These are phyloP conservation scores for Lethocerus indicus DNA, from an alignment of 1,140 invertebrate genomes.

Conservation along the genomic window DNA sequence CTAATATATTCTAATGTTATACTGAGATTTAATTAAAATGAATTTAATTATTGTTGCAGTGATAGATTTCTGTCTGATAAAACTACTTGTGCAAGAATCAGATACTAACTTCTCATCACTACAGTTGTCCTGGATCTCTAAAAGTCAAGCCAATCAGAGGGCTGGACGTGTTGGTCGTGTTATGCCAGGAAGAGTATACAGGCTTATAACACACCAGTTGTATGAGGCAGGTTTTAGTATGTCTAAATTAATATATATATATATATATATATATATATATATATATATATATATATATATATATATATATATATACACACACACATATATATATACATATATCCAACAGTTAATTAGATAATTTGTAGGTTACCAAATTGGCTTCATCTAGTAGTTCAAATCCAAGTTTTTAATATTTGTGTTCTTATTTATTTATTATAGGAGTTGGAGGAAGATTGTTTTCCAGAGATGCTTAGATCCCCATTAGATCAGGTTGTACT, in stretches of 20 bases:
- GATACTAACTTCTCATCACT: slow-evolving; percentile 64
- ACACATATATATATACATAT: too few relatives aligned
- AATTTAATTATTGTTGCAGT: slow-evolving; percentile 38
- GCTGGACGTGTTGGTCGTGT: slow-evolving; percentile 80
- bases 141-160: slow-evolving; percentile 75
- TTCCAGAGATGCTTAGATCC: slow-evolving; percentile 63
- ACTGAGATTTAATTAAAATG: too few relatives aligned
- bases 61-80: slow-evolving; percentile 90
- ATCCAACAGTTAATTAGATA: too few relatives aligned
- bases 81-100: slow-evolving; percentile 53
- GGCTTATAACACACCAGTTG: slow-evolving; percentile 57
- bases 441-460: slow-evolving; percentile 32
- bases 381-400: neutral
- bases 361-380: neutral
- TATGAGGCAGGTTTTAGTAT: slow-evolving; percentile 49
- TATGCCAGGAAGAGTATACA: slow-evolving; percentile 68
- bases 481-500: slow-evolving; percentile 75
- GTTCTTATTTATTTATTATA: slow-evolving; percentile 17
- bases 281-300: too few relatives aligned
- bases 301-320: too few relatives aligned
- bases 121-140: slow-evolving; percentile 71
- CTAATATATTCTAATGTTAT: too few relatives aligned
- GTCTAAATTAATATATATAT: too few relatives aligned
- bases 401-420: neutral
- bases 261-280: too few relatives aligned